phyloP scores from a whole-genome alignment of 2,113 vertebrate species.

The Gymnorhina tibicen region DNA sequence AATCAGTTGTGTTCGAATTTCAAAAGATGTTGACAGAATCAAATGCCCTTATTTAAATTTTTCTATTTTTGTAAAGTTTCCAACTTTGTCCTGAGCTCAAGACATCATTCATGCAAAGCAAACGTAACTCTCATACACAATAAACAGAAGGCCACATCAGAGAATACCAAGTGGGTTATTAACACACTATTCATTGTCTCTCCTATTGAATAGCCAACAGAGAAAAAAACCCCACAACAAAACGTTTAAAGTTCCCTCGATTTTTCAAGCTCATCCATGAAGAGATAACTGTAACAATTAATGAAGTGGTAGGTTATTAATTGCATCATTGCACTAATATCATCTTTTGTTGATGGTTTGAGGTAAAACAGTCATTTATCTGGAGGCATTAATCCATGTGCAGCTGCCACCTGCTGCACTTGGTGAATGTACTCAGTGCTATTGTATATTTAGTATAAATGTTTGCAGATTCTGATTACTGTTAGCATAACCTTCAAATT shows the following conservation, averaged over 20 bases:
- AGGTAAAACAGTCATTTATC: background rate
- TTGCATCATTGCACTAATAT: background rate
- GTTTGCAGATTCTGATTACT: constrained; percentile 27
- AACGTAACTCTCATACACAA: background rate
- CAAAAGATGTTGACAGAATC: background rate
- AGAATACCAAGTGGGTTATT: background rate
- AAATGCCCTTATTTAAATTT: background rate
- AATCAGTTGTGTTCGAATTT: background rate
- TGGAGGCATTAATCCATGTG: background rate
- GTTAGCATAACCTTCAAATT: constrained; percentile 37
- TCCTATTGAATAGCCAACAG: background rate
- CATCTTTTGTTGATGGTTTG: background rate
- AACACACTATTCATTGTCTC: background rate
- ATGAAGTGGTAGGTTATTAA: background rate
- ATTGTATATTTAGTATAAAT: background rate
- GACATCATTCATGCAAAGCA: background rate
- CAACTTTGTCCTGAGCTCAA: background rate
- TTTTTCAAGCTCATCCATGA: background rate
- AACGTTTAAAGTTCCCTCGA: background rate
- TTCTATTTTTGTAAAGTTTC: background rate
- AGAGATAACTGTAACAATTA: background rate
- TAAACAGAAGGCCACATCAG: background rate
- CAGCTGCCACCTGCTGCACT: background rate
- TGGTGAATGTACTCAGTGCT: background rate
- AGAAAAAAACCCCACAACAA: background rate